A percentile compares a stretch with the other conserved stretches of the same genome.
Evolutionary conservation across 2,113 vertebrate species (phyloP).

Genomic region (Pomatostomus ruficeps): DNA sequence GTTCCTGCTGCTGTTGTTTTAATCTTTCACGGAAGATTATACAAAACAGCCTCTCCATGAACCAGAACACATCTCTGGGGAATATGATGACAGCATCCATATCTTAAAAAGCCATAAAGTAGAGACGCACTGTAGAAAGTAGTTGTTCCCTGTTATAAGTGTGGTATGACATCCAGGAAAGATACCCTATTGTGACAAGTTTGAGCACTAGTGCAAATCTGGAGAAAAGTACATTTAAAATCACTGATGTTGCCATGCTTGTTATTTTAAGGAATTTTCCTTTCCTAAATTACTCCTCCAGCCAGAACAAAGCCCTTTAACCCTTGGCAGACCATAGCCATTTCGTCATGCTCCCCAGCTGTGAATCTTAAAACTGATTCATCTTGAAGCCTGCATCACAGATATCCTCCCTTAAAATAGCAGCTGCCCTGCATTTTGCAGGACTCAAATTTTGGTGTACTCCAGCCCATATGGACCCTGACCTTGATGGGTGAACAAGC

Average conservation of each 20-base stretch:
- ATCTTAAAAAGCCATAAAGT: constrained; percentile 50
- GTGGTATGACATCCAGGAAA: background rate
- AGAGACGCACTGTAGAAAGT: background rate
- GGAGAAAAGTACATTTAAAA: background rate
- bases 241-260: background rate
- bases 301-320: background rate
- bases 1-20: constrained; percentile 19
- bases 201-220: background rate
- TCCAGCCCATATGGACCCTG: background rate
- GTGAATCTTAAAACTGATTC: background rate
- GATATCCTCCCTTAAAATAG: background rate
- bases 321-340: background rate
- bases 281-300: background rate
- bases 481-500: background rate
- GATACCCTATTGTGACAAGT: background rate
- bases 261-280: background rate
- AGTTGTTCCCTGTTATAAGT: constrained; percentile 23
- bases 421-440: background rate
- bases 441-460: background rate
- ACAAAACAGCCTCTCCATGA: constrained; percentile 45
- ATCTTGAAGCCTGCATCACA: background rate
- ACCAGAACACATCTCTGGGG: constrained; percentile 39
- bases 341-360: background rate
- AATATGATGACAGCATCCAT: constrained; percentile 43
- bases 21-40: constrained; percentile 33